phyloP scores from a whole-genome alignment of 2,888 invertebrate species.

The Axea sp. region DNA sequence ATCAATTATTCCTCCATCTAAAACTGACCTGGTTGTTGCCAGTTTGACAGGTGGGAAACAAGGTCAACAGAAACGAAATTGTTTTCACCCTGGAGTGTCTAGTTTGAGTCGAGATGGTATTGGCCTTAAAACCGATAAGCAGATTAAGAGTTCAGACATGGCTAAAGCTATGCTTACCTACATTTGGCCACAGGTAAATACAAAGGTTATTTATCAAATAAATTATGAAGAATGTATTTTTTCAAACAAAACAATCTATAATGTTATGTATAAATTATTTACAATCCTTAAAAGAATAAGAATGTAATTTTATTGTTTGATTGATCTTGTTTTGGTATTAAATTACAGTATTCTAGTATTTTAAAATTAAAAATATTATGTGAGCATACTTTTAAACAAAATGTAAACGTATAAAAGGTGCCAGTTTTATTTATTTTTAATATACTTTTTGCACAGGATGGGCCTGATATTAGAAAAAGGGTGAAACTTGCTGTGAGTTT shows the following conservation, averaged over 20 bases:
- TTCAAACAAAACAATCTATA: no score
- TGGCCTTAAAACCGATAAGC: slow-evolving; percentile 81
- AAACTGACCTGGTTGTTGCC: slow-evolving; percentile 70
- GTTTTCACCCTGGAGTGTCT: slow-evolving; percentile 94
- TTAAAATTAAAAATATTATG: no score
- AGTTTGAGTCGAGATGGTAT: slow-evolving; percentile 84
- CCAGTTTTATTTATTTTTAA: no score
- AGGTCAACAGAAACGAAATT: slow-evolving; percentile 84
- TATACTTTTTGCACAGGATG: slow-evolving; percentile 86
- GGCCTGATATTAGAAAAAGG: slow-evolving; percentile 86
- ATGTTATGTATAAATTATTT: no score
- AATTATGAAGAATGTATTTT: no score
- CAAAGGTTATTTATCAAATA: no score
- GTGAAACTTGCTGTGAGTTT: slow-evolving; percentile 92
- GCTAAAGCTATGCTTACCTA: slow-evolving; percentile 92
- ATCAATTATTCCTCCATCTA: slow-evolving; percentile 72
- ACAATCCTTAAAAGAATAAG: no score
- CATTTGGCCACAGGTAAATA: slow-evolving; percentile 95
- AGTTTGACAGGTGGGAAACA: slow-evolving; percentile 75
- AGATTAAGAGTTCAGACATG: slow-evolving; percentile 88
- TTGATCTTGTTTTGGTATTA: no score
- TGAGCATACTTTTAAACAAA: no score
- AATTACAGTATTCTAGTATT: no score
- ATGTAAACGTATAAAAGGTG: no score
- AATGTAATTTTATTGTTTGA: no score